These are phyloP conservation scores for Petromus typicus DNA, from an alignment of 2,113 vertebrate genomes.

Conservation along the genomic window DNA sequence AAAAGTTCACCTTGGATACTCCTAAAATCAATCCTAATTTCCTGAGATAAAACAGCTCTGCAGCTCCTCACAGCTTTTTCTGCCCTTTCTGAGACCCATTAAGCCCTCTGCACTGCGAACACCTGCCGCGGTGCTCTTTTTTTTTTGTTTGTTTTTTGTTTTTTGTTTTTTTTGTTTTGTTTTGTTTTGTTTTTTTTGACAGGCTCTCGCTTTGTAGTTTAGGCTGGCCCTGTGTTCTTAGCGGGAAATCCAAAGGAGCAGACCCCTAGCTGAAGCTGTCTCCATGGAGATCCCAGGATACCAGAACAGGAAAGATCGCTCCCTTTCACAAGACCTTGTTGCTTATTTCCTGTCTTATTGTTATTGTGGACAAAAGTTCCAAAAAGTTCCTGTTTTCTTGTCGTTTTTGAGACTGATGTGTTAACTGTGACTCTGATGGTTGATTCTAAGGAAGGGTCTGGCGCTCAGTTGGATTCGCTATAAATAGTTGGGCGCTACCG, in stretches of 20 bases:
- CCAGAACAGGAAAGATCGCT: too few species aligned
- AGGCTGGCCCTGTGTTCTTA: too few species aligned
- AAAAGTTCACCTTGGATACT: slow-evolving; percentile 9
- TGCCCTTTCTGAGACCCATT: neutral
- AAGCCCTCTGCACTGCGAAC: neutral
- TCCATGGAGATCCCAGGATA: too few species aligned
- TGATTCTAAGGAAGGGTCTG: neutral
- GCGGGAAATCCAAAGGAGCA: slow-evolving; percentile 31
- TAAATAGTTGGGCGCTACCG: slow-evolving; percentile 12
- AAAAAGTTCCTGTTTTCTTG: neutral
- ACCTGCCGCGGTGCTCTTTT: neutral
- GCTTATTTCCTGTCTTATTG: too few species aligned
- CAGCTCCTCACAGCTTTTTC: slow-evolving; percentile 4
- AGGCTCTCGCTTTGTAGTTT: too few species aligned
- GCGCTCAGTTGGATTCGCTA: neutral
- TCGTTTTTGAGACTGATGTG: neutral
- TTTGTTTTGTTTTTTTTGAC: too few species aligned
- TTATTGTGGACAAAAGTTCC: slow-evolving; percentile 37
- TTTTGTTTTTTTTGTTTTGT: too few species aligned
- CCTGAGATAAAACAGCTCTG: slow-evolving; percentile 30
- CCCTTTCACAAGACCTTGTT: too few species aligned
- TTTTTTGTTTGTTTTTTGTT: too few species aligned
- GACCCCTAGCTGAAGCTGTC: too few species aligned
- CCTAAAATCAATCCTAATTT: slow-evolving; percentile 54
- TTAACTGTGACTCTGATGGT: neutral